Evolutionary conservation across 1,140 invertebrate genomes (phyloP), one percentile per base, ranked within the genome.

Genomic region (Neodiprion pinetum): DNA sequence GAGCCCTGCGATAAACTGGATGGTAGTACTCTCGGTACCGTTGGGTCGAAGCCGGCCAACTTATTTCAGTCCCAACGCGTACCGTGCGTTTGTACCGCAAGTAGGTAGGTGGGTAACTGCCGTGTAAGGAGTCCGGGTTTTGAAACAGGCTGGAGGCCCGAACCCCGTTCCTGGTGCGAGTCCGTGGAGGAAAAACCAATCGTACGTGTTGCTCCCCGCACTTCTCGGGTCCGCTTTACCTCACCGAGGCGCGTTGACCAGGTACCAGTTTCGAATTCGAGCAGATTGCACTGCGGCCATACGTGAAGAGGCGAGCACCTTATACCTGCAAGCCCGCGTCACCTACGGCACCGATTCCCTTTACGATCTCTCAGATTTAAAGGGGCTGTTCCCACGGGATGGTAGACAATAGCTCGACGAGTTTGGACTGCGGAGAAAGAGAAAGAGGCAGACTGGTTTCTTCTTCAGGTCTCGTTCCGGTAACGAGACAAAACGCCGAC

Each of bases 21-120:
- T 61, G 28, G 53, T 61, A 61, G 53, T 61, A 61, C 53, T 61
- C 53, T 61, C 53, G 53, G 53, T 61, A 61, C 53, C 53, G 53
- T 61, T 61, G 53, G 2, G 28, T 40, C 28, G 53, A 61, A 61
- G n/a, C 53, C 53, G 53, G 53, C 53, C 53, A 61, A 61, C 53
- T 61, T 61, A 61, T 61, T 61, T 61, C 53, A 61, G 53, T 17
- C 53, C n/a, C 53, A 40, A 40, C 28, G 28, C 28, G 28, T 40
- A 40, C 5, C 28, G 28, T 40, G 28, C 28, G 28, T 40, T 40
- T 40, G 28, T 40, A 40, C 28, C 28, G 28, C 28, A 40, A 40
- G 28, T 40, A 40, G 28, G 28, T 40, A 40, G 28, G 28, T 40
- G 28, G 28, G 28, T 40, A 40, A 40, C 28, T 40, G n/a, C 53